Base-by-base conservation (phyloP, 2,113 vertebrate species). In the Catharus fuscescens region DNA sequence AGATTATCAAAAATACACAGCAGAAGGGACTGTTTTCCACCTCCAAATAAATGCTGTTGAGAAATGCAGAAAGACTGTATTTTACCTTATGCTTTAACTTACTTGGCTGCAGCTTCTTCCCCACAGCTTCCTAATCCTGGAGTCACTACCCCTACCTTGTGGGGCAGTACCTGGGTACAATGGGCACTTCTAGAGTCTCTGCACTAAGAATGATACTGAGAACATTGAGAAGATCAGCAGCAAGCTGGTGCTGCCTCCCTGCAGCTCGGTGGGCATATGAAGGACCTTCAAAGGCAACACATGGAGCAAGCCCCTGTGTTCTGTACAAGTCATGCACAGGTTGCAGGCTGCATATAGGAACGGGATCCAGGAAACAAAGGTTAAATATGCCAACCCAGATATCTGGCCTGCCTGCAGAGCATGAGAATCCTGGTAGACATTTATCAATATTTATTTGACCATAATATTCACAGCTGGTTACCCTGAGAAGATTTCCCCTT, bases 271-370 rank as follows among this genome's bases (percentile, higher is more conserved):
- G 32, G 9, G 21, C 2, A 1, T 3, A 4, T 1, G 23, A 40
- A 15, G 12, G 42, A 18, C 48, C 26, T 72, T 53, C 60, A 73
- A 62, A 38, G 42, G 11, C 38, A 74, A 14, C 25, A 9, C 5
- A 6, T 0, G 1, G 38, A 59, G 23, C 62, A 79, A 67, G 16
- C 1, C 18, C 24, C 6, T 4, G 5, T 52, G 7, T 3, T 53
- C 40, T 42, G 31, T 9, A 3, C 5, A 17, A n/a, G n/a, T 21
- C 31, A 13, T 2, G 10, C 25, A 48, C 48, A 44, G 15, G 10
- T n/a, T 65, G 34, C 29, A 64, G 9, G 36, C 31, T 70, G 26
- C 40, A 34, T 17, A 11, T 4, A 81, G 44, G 14, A 89, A 36
- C 3, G 34, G 38, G 4, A 15, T 50, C 25, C 23, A 36, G 34